Conservation (phyloP, 2,797 vertebrate genomes). For the Eidolon dupreanum region DNA sequence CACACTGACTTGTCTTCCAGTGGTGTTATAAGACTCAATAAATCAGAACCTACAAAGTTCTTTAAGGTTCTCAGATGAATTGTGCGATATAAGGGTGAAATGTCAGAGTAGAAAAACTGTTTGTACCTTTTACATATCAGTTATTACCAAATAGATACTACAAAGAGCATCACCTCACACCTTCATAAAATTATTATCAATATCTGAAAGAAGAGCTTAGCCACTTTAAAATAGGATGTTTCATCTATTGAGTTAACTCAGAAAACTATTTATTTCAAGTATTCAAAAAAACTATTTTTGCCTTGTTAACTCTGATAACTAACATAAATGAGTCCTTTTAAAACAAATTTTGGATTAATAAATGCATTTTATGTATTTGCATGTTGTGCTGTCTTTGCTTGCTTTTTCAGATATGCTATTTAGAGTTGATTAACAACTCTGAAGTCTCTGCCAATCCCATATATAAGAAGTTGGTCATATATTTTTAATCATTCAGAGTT, state of each 20-base stretch:
- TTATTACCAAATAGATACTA: constrained; percentile 50
- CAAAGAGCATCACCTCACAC: constrained; percentile 43
- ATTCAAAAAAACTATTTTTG: constrained; percentile 60
- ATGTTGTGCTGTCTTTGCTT: constrained; percentile 76
- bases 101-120: constrained; percentile 61
- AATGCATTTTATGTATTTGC: constrained; percentile 71
- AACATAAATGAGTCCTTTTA: constrained; percentile 75
- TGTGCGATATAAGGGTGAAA: constrained; percentile 59
- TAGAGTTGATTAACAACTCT: constrained; percentile 81
- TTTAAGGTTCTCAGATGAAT: constrained; percentile 73
- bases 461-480: constrained; percentile 81
- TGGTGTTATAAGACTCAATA: constrained; percentile 69
- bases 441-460: constrained; percentile 78
- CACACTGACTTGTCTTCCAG: constrained; percentile 54
- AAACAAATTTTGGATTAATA: constrained; percentile 76
- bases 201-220: constrained; percentile 34
- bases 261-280: constrained; percentile 50
- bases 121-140: constrained; percentile 47
- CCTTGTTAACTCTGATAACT: constrained; percentile 62
- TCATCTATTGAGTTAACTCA: constrained; percentile 50
- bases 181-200: constrained; percentile 50
- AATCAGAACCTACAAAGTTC: constrained; percentile 68
- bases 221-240: not conserved
- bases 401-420: constrained; percentile 78
- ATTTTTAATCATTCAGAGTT: constrained; percentile 87